Base-by-base conservation (phyloP, 2,888 invertebrate species). In the Spilarctia lutea region DNA sequence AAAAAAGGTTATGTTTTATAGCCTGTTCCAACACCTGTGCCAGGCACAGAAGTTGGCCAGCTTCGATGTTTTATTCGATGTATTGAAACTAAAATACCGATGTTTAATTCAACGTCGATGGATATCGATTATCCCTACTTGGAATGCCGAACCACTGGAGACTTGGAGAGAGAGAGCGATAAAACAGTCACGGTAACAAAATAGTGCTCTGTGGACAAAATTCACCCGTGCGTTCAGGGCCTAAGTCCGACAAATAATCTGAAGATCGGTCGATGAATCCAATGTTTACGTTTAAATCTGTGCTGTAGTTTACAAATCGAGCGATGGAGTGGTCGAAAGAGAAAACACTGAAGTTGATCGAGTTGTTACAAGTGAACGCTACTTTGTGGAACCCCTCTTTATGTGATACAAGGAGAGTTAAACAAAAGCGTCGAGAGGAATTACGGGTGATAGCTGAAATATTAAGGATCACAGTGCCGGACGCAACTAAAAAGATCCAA, bases 401-500 rank as follows among this genome's bases (percentile, higher is more conserved):
- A 75, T 93, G 95, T 79, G 94, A 95, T 78, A 91, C 93, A 0
- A 91, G 96, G 30, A 88, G 93, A 65, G 94, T 94, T 75, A 96
- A 96, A 86, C 95, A 94, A 82, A 96, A 94, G 83, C 92, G 96
- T 18, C 94, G 91, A 76, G 94, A 94, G 73, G 94, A 95, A 79
- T 82, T 96, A 75, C 90, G 93, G 0, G 87, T 88, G n/a, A 94
- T 96, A 81, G 89, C 95, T 0, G 92, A 92, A 35, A 86, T 92
- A 72, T 88, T 96, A 30, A 91, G 90, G 13, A 91, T 95, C 77
- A 91, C 89, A 82, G 91, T 90, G 39, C 92, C 94, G 8, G 96
- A 96, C 80, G 92, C 96, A 42, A 96, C 96, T 2, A 96, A 96
- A 83, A 96, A 96, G 81, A 96, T 96, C 72, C 97, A 97, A 79